phyloP scores from a whole-genome alignment of 2,888 invertebrate genomes.

The Hecatera dysodea region DNA sequence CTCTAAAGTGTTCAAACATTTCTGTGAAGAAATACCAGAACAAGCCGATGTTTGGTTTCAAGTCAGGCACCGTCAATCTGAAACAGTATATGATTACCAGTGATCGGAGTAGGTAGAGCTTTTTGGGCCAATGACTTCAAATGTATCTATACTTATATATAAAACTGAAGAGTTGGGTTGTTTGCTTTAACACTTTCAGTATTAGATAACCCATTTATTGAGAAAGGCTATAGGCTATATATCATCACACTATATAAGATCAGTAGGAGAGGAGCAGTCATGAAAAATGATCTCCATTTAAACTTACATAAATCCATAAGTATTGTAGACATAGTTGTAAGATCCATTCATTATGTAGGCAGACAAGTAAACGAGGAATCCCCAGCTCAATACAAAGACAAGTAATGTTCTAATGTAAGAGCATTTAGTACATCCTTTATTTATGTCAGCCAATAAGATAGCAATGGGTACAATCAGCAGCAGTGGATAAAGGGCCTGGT shows the following conservation, averaged over 20 bases:
- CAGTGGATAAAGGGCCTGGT: slow-evolving; percentile 96
- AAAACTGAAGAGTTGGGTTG: no score
- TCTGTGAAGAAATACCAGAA: slow-evolving; percentile 99
- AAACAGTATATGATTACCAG: slow-evolving; percentile 77
- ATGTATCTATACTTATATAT: no score
- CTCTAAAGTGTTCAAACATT: slow-evolving; percentile 99
- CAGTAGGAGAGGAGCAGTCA: no score
- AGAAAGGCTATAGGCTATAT: no score
- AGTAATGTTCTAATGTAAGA: slow-evolving; percentile 88
- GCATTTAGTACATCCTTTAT: slow-evolving; percentile 86
- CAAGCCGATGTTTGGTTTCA: slow-evolving; percentile 98
- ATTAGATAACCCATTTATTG: no score
- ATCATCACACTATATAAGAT: no score
- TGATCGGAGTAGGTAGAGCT: no score
- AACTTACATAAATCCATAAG: slow-evolving; percentile 96
- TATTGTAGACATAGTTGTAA: slow-evolving; percentile 92
- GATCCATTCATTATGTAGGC: slow-evolving; percentile 92
- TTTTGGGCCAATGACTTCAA: no score
- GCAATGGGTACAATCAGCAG: slow-evolving; percentile 95
- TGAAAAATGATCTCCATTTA: slow-evolving; percentile 3
- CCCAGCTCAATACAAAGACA: slow-evolving; percentile 89
- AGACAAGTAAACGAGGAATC: slow-evolving; percentile 91
- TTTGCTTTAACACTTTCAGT: no score
- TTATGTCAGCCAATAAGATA: slow-evolving; percentile 92
- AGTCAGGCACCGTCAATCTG: slow-evolving; percentile 97